phyloP scores from a whole-genome alignment of 30 jellyfish, hydroid and myxozoan species.

The Turritopsis dohrnii region DNA sequence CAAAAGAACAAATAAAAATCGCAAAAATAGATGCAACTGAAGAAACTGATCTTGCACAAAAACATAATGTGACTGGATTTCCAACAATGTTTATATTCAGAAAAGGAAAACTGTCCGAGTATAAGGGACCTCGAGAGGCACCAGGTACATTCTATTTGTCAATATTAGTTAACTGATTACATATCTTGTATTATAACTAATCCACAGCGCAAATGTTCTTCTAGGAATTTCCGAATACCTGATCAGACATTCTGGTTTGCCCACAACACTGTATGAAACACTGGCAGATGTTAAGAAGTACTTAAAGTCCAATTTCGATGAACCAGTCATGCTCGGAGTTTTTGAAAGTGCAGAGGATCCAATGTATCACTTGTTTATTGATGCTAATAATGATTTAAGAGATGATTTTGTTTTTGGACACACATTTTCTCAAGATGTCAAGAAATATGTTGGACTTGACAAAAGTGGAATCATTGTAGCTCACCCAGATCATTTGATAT shows the following conservation, averaged over 20 bases:
- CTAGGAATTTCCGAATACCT: slow-evolving; percentile 73
- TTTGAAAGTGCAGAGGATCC: slow-evolving; percentile 81
- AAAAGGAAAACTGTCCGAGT: slow-evolving; percentile 84
- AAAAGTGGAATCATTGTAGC: slow-evolving; percentile 64
- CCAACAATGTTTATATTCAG: slow-evolving; percentile 85
- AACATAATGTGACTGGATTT: slow-evolving; percentile 80
- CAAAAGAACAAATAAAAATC: slow-evolving; percentile 66
- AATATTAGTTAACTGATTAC: not conserved
- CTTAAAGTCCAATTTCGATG: slow-evolving; percentile 60
- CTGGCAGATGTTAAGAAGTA: slow-evolving; percentile 64
- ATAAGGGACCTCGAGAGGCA: slow-evolving; percentile 94
- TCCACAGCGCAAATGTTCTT: not conserved
- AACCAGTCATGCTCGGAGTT: slow-evolving; percentile 80
- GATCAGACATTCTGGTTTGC: slow-evolving; percentile 87
- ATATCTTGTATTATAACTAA: not conserved
- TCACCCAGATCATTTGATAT: slow-evolving; percentile 76
- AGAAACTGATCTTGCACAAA: slow-evolving; percentile 72
- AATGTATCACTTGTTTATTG: slow-evolving; percentile 46
- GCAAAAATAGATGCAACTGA: slow-evolving; percentile 95
- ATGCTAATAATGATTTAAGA: slow-evolving; percentile 85
- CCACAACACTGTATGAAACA: slow-evolving; percentile 64
- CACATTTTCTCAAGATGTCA: slow-evolving; percentile 81
- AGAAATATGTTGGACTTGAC: slow-evolving; percentile 42
- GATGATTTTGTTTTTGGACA: slow-evolving; percentile 87
- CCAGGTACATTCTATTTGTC: slow-evolving; percentile 37